Base-by-base conservation (phyloP, 2,113 vertebrate species). In the Eublepharis macularius region DNA sequence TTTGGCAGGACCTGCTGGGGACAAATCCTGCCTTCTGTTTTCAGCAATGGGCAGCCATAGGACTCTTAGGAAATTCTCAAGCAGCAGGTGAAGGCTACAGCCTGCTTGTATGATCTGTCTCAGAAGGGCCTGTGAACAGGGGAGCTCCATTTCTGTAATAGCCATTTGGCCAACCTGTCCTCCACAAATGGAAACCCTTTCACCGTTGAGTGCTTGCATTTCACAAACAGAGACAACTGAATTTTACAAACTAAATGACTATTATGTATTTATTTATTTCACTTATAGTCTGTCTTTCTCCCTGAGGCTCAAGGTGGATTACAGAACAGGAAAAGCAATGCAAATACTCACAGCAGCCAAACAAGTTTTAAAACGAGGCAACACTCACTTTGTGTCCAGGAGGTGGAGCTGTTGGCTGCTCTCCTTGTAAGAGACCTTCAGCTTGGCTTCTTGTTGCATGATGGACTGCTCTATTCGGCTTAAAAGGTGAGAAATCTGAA, bases 401-500 rank as follows among this genome's bases (percentile, higher is more conserved):
- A 96, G 95, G 75, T 97, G 97, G 69, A 96, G 95, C 86, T 97
- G 96, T 60, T 97, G 96, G 90, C 91, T 96, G 86, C 94, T 97
- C 10, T 96, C 96, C 86, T 96, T 95, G 87, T 96, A 95, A 49
- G 96, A 94, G 80, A 96, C 86, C 82, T 96, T 97, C 92, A 97
- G 86, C 85, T 97, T 97, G 10, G 95, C 93, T 76, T 97, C 96
- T 73, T 97, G 96, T 77, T 97, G 96, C 72, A 95, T 94, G 69
- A 96, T 96, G 0, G 96, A 96, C 74, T 96, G 91, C 65, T 97
- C 96, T 57, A 97, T 95, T 93, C 94, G 94, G 92, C 92, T 96
- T 91, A 97, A 81, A 60, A 97, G 96, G 73, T 97, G 96, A 76
- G 96, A 96, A 75, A 97, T 96, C 96, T 97, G 94, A 80, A 96